Evolutionary conservation across 1,140 invertebrate genomes (phyloP).

Genomic region (Nephila pilipes): DNA sequence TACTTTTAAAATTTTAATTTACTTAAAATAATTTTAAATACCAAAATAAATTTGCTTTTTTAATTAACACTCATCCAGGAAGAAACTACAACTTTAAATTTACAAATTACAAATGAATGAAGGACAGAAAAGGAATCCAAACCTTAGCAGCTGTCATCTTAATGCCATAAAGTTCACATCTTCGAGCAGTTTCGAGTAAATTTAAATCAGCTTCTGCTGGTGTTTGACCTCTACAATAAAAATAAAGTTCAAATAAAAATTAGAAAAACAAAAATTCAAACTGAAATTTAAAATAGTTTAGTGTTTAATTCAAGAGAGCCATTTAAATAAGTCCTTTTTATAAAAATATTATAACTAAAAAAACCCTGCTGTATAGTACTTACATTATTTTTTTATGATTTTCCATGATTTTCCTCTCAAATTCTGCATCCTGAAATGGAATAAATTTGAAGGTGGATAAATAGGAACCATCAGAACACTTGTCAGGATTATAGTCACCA

Average conservation of each 20-base stretch:
- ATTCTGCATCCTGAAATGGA: conserved; percentile 95
- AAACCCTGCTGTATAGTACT: neutral
- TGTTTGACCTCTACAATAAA: conserved; percentile 90
- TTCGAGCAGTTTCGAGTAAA: conserved; percentile 96
- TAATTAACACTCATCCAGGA: no score
- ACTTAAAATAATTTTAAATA: no score
- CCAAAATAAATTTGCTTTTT: no score
- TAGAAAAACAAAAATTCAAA: no score
- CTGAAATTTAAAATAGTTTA: neutral
- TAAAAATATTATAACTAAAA: no score
- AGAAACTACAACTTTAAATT: neutral
- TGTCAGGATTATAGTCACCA: conserved; percentile 97
- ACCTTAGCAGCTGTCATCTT: conserved; percentile 95
- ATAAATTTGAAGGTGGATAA: conserved; percentile 97
- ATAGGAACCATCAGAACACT: conserved; percentile 98
- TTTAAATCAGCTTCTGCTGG: conserved; percentile 98
- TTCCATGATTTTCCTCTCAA: conserved; percentile 98
- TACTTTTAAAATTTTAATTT: no score
- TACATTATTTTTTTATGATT: conserved; percentile 99
- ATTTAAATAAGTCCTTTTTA: no score
- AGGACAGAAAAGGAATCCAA: neutral
- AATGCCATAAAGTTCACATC: conserved; percentile 98
- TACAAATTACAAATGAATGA: neutral
- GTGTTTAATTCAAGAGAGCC: no score
- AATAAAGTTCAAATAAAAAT: neutral